Conservation (phyloP, 23 tunicate species). For the Trididemnum nubilum region DNA sequence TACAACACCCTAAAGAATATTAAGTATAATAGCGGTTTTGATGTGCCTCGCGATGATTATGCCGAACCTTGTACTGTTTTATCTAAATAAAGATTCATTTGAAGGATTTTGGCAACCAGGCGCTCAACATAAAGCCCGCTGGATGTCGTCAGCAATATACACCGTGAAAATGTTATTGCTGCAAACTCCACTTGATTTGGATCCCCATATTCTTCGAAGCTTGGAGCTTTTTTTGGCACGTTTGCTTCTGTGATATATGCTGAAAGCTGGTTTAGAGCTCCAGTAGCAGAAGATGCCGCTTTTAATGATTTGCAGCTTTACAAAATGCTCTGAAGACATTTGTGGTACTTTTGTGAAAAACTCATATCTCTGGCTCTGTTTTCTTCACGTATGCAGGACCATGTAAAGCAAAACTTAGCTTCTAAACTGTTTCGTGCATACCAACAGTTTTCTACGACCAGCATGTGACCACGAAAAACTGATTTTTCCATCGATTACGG, state of each 20-base stretch:
- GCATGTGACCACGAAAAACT: no score
- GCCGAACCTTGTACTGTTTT: background rate
- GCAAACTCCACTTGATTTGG: slow-evolving; percentile 5
- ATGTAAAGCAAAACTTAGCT: background rate
- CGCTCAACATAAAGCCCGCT: background rate
- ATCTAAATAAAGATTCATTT: background rate
- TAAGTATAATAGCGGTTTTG: background rate
- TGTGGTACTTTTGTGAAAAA: background rate
- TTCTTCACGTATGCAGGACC: background rate
- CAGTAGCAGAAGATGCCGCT: background rate
- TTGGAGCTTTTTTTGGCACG: background rate
- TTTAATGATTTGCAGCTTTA: background rate
- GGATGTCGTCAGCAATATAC: no score
- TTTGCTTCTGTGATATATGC: background rate
- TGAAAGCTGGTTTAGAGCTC: background rate
- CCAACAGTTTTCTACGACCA: no score
- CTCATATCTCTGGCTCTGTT: background rate
- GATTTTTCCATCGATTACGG: no score
- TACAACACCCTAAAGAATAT: background rate
- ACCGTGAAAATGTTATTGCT: background rate
- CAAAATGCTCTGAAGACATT: background rate
- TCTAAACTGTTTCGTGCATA: background rate
- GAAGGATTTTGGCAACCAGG: background rate
- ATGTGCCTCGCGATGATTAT: background rate
- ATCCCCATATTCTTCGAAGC: background rate